Evolutionary conservation across 2,888 invertebrate genomes (phyloP), one percentile per base, ranked within the genome.

Genomic region (Cactoblastis cactorum): DNA sequence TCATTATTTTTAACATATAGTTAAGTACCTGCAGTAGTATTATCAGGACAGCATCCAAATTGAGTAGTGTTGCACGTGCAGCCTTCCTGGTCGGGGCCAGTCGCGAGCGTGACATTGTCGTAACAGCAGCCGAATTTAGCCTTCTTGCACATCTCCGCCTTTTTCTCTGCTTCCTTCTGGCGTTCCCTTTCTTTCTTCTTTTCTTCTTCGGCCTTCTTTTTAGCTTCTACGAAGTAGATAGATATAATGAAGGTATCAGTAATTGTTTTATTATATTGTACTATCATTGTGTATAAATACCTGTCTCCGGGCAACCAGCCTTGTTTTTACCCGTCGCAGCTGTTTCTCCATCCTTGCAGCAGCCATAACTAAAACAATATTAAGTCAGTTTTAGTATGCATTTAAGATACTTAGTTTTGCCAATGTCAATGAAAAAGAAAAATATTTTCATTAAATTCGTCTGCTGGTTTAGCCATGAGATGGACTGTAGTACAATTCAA

Each of bases 21-120:
- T 17, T 14, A n/a, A 17, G 60, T 74, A 92, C 94, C 94, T 71
- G 93, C 81, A 22, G 92, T 86, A 46, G 90, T 81, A 35, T 92
- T 91, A 78, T 95, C 95, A 53, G 93, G 92, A 67, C 96, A 96
- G 74, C 96, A 96, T 49, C 95, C 94, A 65, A 90, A 94, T 63
- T 91, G 88, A 32, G 92, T 91, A 48, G 83, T 77, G 5, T 87
- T 85, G 61, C 94, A 94, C 6, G 92, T 90, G 56, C 93, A 94
- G 28, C 94, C 95, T 54, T 92, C 90, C 51, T 91, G 91, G 58
- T 93, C 87, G 1, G 92, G 91, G 6, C 95, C 95, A 38, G 84
- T 76, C 1, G 94, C 93, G 38, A 77, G 69, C 0, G 91, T 93
- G 24, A 83, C 81, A 12, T 92, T 92, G 76, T 96, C 95, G 5